Percentiles rank a stretch among this genome's conserved stretches.
phyloP scores from a whole-genome alignment of 2,113 vertebrate species.

The Falcunculus frontatus region DNA sequence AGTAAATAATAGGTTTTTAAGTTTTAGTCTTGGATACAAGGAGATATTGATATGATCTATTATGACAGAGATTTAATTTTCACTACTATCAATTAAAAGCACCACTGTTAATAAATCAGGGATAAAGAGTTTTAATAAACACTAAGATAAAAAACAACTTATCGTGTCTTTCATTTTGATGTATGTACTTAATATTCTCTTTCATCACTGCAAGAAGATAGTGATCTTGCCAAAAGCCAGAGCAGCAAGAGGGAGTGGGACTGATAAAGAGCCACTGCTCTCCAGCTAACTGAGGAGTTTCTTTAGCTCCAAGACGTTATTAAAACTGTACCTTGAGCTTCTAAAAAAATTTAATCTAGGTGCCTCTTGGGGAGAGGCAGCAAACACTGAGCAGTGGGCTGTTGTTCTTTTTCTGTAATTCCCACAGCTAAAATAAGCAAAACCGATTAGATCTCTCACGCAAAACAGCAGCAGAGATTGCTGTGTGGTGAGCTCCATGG shows the following conservation, averaged over 20 bases:
- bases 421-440: neutral
- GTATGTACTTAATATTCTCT: constrained; percentile 52
- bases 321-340: neutral
- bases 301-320: constrained; percentile 7
- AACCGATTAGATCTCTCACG: neutral
- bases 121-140: constrained; percentile 47
- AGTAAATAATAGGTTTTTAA: neutral
- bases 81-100: constrained; percentile 36
- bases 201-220: constrained; percentile 47
- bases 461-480: neutral
- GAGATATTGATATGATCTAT: constrained; percentile 9
- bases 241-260: neutral
- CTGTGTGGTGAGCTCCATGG: neutral
- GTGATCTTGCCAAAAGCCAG: constrained; percentile 44
- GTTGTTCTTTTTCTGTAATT: neutral
- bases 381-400: neutral
- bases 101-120: constrained; percentile 1
- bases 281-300: neutral
- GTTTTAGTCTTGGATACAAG: neutral
- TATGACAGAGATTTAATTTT: constrained; percentile 40
- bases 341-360: neutral
- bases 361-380: neutral
- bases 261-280: neutral
- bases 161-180: constrained; percentile 53
- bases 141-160: neutral